A percentile compares a stretch with the other conserved stretches of the same genome.
phyloP scores from a whole-genome alignment of 1,140 invertebrate species.

The Drosophila tani region DNA sequence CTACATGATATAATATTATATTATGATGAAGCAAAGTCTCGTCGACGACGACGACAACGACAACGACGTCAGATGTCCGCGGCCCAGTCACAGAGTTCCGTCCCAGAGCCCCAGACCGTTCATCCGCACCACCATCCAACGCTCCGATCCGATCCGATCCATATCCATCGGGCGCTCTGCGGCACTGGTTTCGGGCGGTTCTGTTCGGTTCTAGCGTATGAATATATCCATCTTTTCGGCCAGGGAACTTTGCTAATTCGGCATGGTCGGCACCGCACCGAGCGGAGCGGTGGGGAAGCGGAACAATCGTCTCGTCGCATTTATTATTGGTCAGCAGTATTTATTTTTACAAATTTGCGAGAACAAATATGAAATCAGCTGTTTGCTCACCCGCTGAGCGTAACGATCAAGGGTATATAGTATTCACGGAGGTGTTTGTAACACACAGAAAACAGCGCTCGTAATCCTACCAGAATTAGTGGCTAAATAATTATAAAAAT shows the following conservation, averaged over 20 bases:
- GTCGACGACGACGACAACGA: not conserved
- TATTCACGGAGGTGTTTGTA: conserved; percentile 23
- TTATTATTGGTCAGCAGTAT: conserved; percentile 39
- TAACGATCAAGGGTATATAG: conserved; percentile 36
- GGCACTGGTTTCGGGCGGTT: conserved; percentile 37
- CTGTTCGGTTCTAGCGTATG: conserved; percentile 28
- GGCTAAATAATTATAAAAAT: conserved; percentile 8
- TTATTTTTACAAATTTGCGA: conserved; percentile 47
- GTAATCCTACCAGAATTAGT: conserved; percentile 9
- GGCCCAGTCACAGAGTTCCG: conserved; percentile 23
- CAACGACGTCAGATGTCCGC: conserved; percentile 34
- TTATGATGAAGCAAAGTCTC: conserved; percentile 17
- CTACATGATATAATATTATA: conserved; percentile 34
- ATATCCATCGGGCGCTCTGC: conserved; percentile 9
- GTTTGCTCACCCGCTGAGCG: conserved; percentile 30
- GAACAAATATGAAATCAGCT: conserved; percentile 47
- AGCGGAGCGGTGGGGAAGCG: not conserved
- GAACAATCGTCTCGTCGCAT: conserved; percentile 45
- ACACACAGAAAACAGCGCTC: conserved; percentile 2
- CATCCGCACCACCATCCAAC: not conserved
- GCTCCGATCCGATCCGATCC: conserved; percentile 18
- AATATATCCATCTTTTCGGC: conserved; percentile 39
- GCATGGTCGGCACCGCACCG: not conserved
- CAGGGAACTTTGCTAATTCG: conserved; percentile 44
- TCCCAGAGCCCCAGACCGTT: conserved; percentile 29